Conservation (phyloP, 2,797 vertebrate genomes). For the Sylvia borin region DNA sequence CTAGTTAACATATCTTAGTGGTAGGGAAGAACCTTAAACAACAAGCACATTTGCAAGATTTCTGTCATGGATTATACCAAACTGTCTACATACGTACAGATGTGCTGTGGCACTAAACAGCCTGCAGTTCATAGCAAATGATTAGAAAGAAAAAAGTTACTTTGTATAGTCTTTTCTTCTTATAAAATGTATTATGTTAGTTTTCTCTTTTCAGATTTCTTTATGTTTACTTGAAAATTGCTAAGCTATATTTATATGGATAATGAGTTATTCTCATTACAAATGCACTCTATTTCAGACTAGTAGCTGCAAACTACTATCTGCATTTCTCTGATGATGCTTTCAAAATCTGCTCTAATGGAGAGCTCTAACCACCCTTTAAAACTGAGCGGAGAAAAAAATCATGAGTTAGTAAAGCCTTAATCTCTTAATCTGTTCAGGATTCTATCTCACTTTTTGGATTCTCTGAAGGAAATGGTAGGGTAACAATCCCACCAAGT, state of each 20-base stretch:
- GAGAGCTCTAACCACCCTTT: neutral
- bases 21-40: constrained; percentile 6
- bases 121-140: neutral
- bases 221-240: neutral
- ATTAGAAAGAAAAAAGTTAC: neutral
- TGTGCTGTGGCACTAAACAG: neutral
- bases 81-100: neutral
- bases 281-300: neutral
- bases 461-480: neutral
- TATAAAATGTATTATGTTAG: neutral
- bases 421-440: neutral
- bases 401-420: neutral
- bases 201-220: constrained; percentile 3
- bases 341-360: neutral
- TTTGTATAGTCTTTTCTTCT: neutral
- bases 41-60: constrained; percentile 1
- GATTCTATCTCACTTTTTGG: neutral
- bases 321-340: neutral
- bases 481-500: neutral
- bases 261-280: neutral
- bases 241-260: neutral
- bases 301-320: neutral
- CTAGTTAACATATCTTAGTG: neutral
- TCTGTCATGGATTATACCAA: neutral
- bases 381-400: neutral